Conservation (phyloP, 2,797 vertebrate genomes). For the Schizothorax lantsangensis region DNA sequence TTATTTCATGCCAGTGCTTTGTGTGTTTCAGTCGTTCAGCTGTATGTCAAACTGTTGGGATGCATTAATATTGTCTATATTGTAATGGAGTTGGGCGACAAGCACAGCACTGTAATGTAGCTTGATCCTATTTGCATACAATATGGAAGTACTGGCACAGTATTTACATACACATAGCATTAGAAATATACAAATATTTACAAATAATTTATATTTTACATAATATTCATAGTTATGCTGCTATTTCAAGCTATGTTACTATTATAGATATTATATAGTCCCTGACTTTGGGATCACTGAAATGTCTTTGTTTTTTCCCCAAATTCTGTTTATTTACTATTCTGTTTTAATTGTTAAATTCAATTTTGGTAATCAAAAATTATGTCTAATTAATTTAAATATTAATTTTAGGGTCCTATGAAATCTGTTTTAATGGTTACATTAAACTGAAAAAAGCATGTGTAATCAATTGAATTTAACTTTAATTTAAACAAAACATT, state of each 20-base stretch:
- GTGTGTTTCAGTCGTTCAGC: neutral
- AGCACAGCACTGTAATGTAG: neutral
- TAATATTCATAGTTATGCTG: too few relatives aligned
- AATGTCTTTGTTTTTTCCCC: neutral
- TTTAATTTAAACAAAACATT: too few relatives aligned
- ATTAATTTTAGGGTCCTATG: too few relatives aligned
- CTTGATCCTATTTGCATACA: neutral
- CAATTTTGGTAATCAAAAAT: neutral
- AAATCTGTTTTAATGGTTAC: too few relatives aligned
- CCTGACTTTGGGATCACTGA: neutral
- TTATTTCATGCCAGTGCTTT: neutral
- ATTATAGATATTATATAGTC: neutral
- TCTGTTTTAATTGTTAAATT: neutral
- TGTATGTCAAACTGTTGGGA: conserved; percentile 1
- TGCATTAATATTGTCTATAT: neutral
- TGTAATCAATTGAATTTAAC: too few relatives aligned
- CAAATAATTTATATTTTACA: neutral
- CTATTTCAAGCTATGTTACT: neutral
- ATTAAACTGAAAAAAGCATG: too few relatives aligned
- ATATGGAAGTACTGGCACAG: neutral
- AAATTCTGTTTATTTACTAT: neutral
- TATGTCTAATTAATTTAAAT: neutral
- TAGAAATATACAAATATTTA: neutral
- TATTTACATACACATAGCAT: neutral
- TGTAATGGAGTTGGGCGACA: neutral